Evolutionary conservation across 35 echinoderm and acorn worm species (phyloP).

Genomic region (Patiria miniata): DNA sequence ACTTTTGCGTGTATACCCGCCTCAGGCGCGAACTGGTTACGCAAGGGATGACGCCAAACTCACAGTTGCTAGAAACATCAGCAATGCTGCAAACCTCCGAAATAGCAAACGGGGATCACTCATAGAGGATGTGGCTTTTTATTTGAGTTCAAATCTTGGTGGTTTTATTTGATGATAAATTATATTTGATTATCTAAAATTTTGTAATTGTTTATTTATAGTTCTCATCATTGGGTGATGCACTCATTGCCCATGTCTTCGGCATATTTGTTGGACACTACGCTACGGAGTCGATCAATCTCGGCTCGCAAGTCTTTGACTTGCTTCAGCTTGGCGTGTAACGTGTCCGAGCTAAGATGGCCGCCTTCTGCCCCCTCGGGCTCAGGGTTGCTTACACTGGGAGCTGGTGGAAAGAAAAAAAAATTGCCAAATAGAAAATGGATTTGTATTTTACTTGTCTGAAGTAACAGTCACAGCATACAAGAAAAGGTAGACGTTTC

Average conservation of each 20-base stretch:
- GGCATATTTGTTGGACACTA: conserved; percentile 85
- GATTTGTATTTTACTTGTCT: not conserved
- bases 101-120: no score
- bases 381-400: conserved; percentile 68
- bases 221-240: conserved; percentile 69
- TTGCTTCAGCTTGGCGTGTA: conserved; percentile 61
- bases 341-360: conserved; percentile 7
- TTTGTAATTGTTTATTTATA: no score
- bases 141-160: no score
- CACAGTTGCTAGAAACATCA: no score
- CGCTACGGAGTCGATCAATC: conserved; percentile 68
- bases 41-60: no score
- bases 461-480: not conserved
- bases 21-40: no score
- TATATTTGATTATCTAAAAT: no score
- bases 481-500: no score
- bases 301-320: conserved; percentile 66
- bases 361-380: conserved; percentile 26
- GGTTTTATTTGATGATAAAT: no score
- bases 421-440: not conserved
- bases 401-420: conserved; percentile 51
- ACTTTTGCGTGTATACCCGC: no score
- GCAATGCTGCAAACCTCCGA: no score
- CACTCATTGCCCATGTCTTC: conserved; percentile 81
- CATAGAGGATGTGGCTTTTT: no score